Evolutionary conservation across 2,113 vertebrate genomes (phyloP).

Genomic region (Agapornis roseicollis): DNA sequence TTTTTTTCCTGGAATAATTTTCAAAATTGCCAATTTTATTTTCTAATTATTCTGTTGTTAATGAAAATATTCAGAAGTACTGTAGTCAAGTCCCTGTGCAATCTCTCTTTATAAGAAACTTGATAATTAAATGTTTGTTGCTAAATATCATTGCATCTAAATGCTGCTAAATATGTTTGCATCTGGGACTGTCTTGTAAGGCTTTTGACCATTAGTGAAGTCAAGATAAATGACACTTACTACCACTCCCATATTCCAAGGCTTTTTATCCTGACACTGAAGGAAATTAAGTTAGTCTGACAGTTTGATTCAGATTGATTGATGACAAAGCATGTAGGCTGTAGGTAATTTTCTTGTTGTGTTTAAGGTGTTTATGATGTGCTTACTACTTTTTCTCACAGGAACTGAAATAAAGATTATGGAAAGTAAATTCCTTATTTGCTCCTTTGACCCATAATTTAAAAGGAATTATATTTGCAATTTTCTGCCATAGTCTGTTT

Average conservation of each 20-base stretch:
- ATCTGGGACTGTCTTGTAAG: not conserved
- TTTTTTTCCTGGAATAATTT: not conserved
- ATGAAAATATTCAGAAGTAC: not conserved
- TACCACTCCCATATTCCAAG: not conserved
- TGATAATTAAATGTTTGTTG: not conserved
- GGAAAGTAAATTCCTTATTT: not conserved
- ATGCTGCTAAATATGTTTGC: not conserved
- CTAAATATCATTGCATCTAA: not conserved
- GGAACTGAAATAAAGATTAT: not conserved
- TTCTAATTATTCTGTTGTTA: not conserved
- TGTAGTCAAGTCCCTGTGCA: not conserved
- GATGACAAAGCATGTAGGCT: not conserved
- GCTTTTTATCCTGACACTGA: not conserved
- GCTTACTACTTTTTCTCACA: not conserved
- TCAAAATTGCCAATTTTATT: no score
- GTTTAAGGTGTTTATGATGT: not conserved
- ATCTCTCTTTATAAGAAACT: not conserved
- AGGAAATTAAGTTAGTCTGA: not conserved
- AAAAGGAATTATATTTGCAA: not conserved
- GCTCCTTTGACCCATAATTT: not conserved
- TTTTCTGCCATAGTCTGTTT: not conserved
- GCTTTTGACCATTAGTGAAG: not conserved
- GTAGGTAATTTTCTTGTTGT: not conserved
- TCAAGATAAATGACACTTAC: not conserved
- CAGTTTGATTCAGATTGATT: not conserved